Evolutionary conservation across 2,888 invertebrate species (phyloP), one percentile per base, ranked within the genome.

Genomic region (Syrphus vitripennis): DNA sequence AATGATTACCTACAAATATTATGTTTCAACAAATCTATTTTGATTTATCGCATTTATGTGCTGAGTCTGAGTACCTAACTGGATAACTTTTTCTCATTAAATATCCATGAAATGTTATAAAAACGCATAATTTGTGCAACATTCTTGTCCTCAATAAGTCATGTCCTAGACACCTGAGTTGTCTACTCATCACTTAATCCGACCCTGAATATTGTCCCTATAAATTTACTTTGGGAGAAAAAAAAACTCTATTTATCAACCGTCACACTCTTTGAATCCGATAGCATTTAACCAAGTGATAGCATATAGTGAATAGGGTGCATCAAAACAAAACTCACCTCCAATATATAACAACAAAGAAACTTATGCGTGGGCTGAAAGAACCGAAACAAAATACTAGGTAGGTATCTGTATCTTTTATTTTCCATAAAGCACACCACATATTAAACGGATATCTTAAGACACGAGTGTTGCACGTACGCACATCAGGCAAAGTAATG

Each of bases 201-300:
- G 12, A 29, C 34, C 50, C n/a, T 72, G 72, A 59, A 59, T 24
- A 57, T n/a, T n/a, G n/a, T 63, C 40, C 21, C 61, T 37, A 21
- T 67, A 67, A 37, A 42, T 67, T 48, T 76, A 37, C 55, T 57
- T 76, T 76, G 14, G 59, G 59, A 77, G 59, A 57, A 77, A 26
- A 10, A 12, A 21, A 53, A 65, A 72, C 50, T 59, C 21, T 61
- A 50, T 65, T 77, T 65, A 53, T 70, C 65, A 21, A 57, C 24
- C 69, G 83, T 83, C 83, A 83, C 78, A 83, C 78, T 83, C 55
- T 69, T 65, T 83, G 74, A 65, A 37, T 71, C n/a, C 57, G 53
- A 37, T 74, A 14, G n/a, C 26, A 16, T 57, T 53, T 69, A 78
- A 31, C 24, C 40, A 77, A 82, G 61, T 83, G 40, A n/a, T n/a